Conservation (phyloP, 2,797 vertebrate genomes). For the Phyllotis vaccarum region DNA sequence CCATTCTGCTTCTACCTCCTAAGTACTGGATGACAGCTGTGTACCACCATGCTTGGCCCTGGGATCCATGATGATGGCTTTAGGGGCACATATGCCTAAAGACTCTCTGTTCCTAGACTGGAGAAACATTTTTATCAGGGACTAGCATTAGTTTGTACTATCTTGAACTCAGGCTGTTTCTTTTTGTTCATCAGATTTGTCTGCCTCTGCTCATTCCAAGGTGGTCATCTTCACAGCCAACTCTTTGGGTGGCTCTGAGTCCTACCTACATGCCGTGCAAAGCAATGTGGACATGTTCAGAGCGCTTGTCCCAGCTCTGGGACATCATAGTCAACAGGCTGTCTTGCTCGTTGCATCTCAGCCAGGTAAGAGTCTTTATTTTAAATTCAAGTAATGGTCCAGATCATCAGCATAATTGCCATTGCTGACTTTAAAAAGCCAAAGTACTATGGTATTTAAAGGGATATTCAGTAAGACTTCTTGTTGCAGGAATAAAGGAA, state of each 20-base stretch:
- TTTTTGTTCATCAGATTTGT: slow-evolving; percentile 90
- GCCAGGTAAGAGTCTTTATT: slow-evolving; percentile 90
- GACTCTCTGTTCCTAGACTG: not conserved
- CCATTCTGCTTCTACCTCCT: not conserved
- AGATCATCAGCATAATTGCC: not conserved
- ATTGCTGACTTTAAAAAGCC: slow-evolving; percentile 15
- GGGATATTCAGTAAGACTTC: slow-evolving; percentile 27
- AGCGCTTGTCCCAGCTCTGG: slow-evolving; percentile 91
- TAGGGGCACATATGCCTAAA: not conserved
- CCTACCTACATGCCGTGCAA: slow-evolving; percentile 94
- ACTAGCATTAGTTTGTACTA: not conserved
- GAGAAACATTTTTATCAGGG: slow-evolving; percentile 7
- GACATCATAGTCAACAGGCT: slow-evolving; percentile 90
- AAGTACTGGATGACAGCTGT: not conserved
- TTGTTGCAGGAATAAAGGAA: too few species aligned
- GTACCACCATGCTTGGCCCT: not conserved
- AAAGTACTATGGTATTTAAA: slow-evolving; percentile 16
- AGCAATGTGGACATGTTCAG: slow-evolving; percentile 96
- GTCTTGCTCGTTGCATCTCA: slow-evolving; percentile 95
- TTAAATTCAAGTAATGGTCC: not conserved
- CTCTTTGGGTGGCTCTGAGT: slow-evolving; percentile 93
- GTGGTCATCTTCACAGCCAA: slow-evolving; percentile 95
- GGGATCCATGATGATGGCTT: not conserved
- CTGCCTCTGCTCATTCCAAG: slow-evolving; percentile 92
- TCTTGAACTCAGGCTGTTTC: slow-evolving; percentile 73